Percentiles rank a stretch among this genome's conserved stretches.
Conservation (phyloP, 2,797 vertebrate species). For the Sebastes umbrosus region DNA sequence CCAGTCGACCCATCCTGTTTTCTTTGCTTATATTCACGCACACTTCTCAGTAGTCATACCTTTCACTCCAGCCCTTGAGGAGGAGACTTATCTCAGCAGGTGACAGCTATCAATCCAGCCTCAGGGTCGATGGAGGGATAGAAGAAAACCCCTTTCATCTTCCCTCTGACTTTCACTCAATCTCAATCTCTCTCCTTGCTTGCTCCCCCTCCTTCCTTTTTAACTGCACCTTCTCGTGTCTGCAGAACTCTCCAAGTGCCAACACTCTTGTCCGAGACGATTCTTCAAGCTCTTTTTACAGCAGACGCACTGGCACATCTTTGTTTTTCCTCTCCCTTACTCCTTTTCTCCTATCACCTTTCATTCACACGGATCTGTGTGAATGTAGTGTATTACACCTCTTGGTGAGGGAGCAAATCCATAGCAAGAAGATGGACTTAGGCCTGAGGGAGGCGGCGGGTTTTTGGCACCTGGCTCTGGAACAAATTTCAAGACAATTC, state of each 20-base stretch:
- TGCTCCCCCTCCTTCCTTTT: not conserved
- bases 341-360: not conserved
- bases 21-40: conserved; percentile 35
- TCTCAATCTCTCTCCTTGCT: conserved; percentile 1
- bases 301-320: not conserved
- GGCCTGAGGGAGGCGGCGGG: not conserved
- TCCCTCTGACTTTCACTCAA: conserved; percentile 34
- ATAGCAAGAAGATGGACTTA: conserved; percentile 16
- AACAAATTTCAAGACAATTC: conserved; percentile 40
- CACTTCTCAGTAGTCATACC: conserved; percentile 29
- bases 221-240: conserved; percentile 13
- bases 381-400: not conserved
- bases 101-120: conserved; percentile 64
- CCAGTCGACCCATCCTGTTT: not conserved
- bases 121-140: conserved; percentile 27
- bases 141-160: conserved; percentile 56
- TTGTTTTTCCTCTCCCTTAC: conserved; percentile 9
- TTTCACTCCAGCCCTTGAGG: conserved; percentile 28
- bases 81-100: conserved; percentile 45
- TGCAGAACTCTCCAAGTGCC: conserved; percentile 12
- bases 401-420: not conserved
- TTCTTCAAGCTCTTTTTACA: conserved; percentile 24
- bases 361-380: not conserved
- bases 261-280: conserved; percentile 28
- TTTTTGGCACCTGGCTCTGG: conserved; percentile 28